Conservation (phyloP, 2,113 vertebrate species). For the Austrofundulus limnaeus region DNA sequence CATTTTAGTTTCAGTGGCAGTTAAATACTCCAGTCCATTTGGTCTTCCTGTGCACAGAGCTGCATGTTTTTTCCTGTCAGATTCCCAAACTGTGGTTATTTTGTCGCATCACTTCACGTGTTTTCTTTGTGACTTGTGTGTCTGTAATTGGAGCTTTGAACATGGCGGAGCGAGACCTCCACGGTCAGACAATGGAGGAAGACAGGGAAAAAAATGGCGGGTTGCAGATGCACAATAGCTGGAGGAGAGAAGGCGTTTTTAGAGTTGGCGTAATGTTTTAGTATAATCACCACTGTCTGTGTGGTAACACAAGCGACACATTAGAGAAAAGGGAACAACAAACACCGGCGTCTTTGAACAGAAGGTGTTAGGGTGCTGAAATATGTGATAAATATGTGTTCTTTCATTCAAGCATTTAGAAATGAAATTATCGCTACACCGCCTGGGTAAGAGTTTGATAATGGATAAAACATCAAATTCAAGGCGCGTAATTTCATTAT, state of each 20-base stretch:
- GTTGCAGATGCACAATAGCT: slow-evolving; percentile 14
- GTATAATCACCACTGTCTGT: slow-evolving; percentile 46
- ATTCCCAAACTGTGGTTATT: slow-evolving; percentile 13
- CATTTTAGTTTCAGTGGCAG: slow-evolving; percentile 21
- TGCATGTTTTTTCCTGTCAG: slow-evolving; percentile 2
- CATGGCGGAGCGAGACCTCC: neutral
- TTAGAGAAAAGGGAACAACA: slow-evolving; percentile 53
- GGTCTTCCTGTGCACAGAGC: neutral
- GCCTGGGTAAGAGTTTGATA: neutral
- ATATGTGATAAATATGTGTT: slow-evolving; percentile 17
- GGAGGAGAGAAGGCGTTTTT: slow-evolving; percentile 43
- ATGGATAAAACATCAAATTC: neutral
- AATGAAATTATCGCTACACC: neutral
- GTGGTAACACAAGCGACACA: slow-evolving; percentile 37
- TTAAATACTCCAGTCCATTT: slow-evolving; percentile 12
- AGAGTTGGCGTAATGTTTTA: slow-evolving; percentile 42
- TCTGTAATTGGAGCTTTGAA: slow-evolving; percentile 12
- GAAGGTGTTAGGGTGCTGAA: slow-evolving; percentile 24
- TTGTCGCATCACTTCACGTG: slow-evolving; percentile 7
- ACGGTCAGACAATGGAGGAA: slow-evolving; percentile 11
- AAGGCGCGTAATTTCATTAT: no score
- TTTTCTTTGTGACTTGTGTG: slow-evolving; percentile 14
- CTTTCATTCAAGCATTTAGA: slow-evolving; percentile 1
- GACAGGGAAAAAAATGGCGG: slow-evolving; percentile 13
- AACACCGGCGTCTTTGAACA: slow-evolving; percentile 50